Percentiles rank a stretch among this genome's conserved stretches.
Evolutionary conservation across 2,113 vertebrate genomes (phyloP).

Genomic region (Neodontobutis hainanensis): DNA sequence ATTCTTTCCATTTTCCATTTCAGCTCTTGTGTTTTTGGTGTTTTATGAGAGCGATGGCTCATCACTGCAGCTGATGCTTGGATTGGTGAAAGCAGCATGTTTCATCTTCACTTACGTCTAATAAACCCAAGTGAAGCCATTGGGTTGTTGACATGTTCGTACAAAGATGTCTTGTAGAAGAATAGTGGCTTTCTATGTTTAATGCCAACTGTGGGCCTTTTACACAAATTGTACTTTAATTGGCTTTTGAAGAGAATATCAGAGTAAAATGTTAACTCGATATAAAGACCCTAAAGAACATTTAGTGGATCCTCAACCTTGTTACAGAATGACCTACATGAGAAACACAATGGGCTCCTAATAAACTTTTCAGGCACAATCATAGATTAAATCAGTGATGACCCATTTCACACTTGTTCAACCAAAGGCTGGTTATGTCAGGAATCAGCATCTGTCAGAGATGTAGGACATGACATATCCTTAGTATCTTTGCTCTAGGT

Average conservation of each 20-base stretch:
- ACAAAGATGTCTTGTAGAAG: background rate
- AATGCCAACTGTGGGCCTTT: background rate
- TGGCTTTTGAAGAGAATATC: background rate
- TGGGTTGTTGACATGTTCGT: background rate
- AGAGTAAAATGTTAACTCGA: background rate
- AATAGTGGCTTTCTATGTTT: background rate
- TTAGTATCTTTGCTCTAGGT: too few relatives aligned
- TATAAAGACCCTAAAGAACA: too few relatives aligned
- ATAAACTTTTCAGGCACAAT: too few relatives aligned
- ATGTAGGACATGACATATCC: too few relatives aligned
- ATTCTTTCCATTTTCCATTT: conserved; percentile 62
- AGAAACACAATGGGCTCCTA: too few relatives aligned
- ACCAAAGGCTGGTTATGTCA: too few relatives aligned
- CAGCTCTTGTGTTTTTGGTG: conserved; percentile 37
- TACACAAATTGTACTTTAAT: background rate
- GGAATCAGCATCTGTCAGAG: too few relatives aligned
- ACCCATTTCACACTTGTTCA: too few relatives aligned
- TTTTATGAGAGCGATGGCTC: conserved; percentile 20
- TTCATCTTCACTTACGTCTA: background rate
- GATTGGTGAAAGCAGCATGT: conserved; percentile 5
- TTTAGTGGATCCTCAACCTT: too few relatives aligned
- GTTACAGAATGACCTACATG: too few relatives aligned
- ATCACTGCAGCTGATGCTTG: conserved; percentile 28
- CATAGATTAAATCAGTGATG: too few relatives aligned
- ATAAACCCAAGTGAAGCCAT: conserved; percentile 1